Percentiles rank a stretch among this genome's conserved stretches.
Conservation (phyloP, 2,888 invertebrate genomes). For the Unio pictorum region DNA sequence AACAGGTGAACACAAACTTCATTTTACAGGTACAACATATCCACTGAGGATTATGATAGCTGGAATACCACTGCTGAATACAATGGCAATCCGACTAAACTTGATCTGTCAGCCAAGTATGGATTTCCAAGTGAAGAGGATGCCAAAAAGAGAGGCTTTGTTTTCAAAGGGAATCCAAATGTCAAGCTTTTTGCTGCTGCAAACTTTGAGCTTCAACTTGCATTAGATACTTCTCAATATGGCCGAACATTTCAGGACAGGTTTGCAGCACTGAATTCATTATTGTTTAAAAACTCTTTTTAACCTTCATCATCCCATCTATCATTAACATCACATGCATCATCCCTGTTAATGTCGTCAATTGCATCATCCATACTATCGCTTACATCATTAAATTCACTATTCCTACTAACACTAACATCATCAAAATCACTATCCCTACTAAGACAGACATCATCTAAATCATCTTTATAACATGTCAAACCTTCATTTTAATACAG, state of each 20-base stretch:
- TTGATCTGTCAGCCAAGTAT: conserved; percentile 51
- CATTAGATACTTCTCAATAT: conserved; percentile 70
- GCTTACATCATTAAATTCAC: no score
- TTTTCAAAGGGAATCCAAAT: conserved; percentile 66
- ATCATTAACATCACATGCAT: no score
- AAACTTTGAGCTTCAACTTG: conserved; percentile 61
- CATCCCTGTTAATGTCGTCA: no score
- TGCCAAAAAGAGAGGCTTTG: conserved; percentile 62
- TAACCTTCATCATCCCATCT: no score
- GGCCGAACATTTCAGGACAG: conserved; percentile 71
- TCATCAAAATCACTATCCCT: no score
- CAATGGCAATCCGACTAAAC: conserved; percentile 39
- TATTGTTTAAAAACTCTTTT: neutral
- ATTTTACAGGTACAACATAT: conserved; percentile 68
- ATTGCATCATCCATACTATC: no score
- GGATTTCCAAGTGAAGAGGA: conserved; percentile 45
- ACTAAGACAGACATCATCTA: no score
- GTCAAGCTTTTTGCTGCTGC: conserved; percentile 65
- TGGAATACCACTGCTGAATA: conserved; percentile 61
- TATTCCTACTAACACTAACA: no score
- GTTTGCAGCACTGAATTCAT: conserved; percentile 32
- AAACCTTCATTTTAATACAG: no score
- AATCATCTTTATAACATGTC: no score
- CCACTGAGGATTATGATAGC: conserved; percentile 67
- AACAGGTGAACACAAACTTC: no score